Base-by-base conservation (phyloP, 2,797 vertebrate genomes). In the Halcyon leucocephala region DNA sequence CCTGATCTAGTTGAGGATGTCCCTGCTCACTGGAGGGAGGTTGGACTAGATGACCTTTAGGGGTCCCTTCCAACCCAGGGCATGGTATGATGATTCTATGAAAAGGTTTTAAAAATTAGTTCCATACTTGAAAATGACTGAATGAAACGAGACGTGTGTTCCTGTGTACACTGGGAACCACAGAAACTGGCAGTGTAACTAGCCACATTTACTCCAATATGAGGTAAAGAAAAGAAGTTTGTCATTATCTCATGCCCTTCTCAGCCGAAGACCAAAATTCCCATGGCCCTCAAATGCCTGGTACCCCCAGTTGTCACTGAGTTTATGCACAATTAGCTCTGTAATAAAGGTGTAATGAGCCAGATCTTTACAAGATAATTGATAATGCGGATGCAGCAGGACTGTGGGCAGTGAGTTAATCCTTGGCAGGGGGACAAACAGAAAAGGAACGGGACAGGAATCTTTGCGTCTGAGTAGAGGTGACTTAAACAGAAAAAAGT, bases 371-470 rank as follows among this genome's bases (percentile, higher is more conserved):
- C 5, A 7, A 37, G 52, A 18, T 28, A 86, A 58, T 17, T 25
- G 48, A 66, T 49, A 72, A 66, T 8, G n/a, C 0, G 2, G 39
- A 24, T 21, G 1, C 22, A 61, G 58, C 1, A 1, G 61, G 80
- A 8, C 61, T 62, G 15, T 2, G 2, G 15, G 31, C 52, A 90
- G 29, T 52, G 62, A 44, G 26, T n/a, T 71, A 77, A 9, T 29
- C 44, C 39, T 74, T 60, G 19, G 39, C 79, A 70, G 12, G 39
- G 20, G 3, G 9, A 31, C 0, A 0, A 61, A 58, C 16, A 78
- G 54, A 57, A 73, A 33, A 93, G 24, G 31, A 88, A 64, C 1
- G 1, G 61, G 61, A 48, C 25, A 42, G 35, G 81, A 83, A 88
- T 78, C n/a, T 39, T 51, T 67, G 55, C 51, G 25, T 55, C 14